phyloP scores from a whole-genome alignment of 2,888 invertebrate species.

The Nasonovia ribisnigri region DNA sequence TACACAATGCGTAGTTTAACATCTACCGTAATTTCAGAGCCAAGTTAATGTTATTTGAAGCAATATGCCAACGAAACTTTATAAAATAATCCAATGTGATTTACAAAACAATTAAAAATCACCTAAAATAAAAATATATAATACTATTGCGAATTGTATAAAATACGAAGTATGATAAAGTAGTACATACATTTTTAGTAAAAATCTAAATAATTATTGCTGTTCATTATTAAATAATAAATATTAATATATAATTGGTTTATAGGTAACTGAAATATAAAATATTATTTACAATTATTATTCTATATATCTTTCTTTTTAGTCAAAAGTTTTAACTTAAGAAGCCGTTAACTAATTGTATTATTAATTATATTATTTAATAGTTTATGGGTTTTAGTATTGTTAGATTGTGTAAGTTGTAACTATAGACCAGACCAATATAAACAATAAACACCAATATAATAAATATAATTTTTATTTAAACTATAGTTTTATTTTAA shows the following conservation, averaged over 20 bases:
- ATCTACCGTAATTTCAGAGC: neutral
- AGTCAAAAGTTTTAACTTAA: neutral
- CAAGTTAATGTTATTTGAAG: neutral
- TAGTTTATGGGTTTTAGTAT: neutral
- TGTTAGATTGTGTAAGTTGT: neutral
- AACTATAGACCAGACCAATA: neutral
- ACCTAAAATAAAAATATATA: neutral
- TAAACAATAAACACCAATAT: neutral
- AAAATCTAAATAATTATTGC: neutral
- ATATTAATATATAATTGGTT: too few species aligned
- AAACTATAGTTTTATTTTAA: neutral
- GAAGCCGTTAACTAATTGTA: neutral
- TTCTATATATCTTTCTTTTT: neutral
- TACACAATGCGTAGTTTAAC: neutral
- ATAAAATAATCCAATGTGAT: neutral
- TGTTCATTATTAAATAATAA: neutral
- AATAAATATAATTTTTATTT: neutral
- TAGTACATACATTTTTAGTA: neutral
- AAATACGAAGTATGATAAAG: neutral
- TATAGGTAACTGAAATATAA: too few species aligned
- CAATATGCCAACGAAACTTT: neutral
- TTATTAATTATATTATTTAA: neutral
- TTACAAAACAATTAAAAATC: neutral
- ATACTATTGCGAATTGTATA: neutral
- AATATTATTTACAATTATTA: too few species aligned